phyloP scores from a whole-genome alignment of 2,113 vertebrate species.

The Salvator merianae region DNA sequence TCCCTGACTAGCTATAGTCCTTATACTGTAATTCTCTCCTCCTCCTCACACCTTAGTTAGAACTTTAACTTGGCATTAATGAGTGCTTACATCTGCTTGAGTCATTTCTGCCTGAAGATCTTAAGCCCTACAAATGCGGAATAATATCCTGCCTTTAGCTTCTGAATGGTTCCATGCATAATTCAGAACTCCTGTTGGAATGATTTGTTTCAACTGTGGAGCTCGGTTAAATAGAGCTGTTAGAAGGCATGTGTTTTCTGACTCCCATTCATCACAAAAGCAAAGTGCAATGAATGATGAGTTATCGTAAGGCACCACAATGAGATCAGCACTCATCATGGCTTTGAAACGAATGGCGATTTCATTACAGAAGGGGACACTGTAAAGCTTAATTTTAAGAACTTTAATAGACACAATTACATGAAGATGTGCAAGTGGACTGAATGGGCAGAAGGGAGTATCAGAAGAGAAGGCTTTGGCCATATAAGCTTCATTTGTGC shows the following conservation, averaged over 20 bases:
- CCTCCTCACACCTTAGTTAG: constrained; percentile 7
- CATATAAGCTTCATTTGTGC: too few relatives aligned
- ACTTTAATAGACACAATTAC: constrained; percentile 21
- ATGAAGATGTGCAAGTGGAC: not conserved
- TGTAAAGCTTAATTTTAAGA: constrained; percentile 59
- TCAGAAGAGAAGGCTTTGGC: not conserved
- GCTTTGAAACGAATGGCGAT: constrained; percentile 58
- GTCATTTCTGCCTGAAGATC: constrained; percentile 65
- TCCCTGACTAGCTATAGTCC: constrained; percentile 35
- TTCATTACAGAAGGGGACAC: constrained; percentile 52
- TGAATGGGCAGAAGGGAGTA: constrained; percentile 7
- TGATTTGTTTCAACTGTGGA: constrained; percentile 64
- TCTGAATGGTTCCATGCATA: constrained; percentile 58
- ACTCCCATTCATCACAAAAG: constrained; percentile 60
- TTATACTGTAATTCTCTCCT: constrained; percentile 33
- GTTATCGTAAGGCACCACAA: constrained; percentile 44
- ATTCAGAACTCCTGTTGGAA: constrained; percentile 55
- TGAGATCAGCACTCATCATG: constrained; percentile 56
- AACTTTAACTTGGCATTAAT: constrained; percentile 58
- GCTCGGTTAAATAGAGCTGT: constrained; percentile 63
- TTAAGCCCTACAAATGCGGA: constrained; percentile 57
- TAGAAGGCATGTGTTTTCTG: constrained; percentile 56
- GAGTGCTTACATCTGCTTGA: constrained; percentile 48
- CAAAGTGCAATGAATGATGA: constrained; percentile 56
- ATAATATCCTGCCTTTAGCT: constrained; percentile 37